Percentiles rank a stretch among this genome's conserved stretches.
phyloP scores from a whole-genome alignment of 2,113 vertebrate species.

The Crocuta crocuta region DNA sequence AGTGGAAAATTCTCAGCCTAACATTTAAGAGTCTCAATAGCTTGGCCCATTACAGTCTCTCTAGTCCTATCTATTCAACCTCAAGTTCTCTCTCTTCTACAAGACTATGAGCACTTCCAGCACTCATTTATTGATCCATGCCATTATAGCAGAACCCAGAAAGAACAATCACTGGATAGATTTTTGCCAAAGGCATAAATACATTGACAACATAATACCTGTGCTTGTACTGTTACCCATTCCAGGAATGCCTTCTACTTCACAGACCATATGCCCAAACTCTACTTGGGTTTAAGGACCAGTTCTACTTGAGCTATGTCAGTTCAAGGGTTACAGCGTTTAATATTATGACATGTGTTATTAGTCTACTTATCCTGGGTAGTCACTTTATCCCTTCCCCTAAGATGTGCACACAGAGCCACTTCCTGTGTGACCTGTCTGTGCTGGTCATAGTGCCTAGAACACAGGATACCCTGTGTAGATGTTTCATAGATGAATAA shows the following conservation, averaged over 20 bases:
- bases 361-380: conserved; percentile 6
- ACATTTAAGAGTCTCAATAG: background rate
- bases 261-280: background rate
- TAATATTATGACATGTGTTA: conserved; percentile 13
- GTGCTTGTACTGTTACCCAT: background rate
- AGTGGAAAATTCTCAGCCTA: conserved; percentile 20
- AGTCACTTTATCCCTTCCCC: background rate
- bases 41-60: background rate
- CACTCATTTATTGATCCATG: conserved; percentile 13
- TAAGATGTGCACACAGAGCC: background rate
- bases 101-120: background rate
- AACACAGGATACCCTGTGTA: background rate
- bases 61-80: background rate
- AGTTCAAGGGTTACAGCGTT: background rate
- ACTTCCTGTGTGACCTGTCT: conserved; percentile 12
- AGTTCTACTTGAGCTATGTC: conserved; percentile 28
- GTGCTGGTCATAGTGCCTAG: background rate
- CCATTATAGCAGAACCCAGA: background rate
- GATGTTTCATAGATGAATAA: background rate
- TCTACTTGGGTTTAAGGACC: background rate
- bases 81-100: background rate
- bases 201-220: background rate
- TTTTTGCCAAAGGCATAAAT: conserved; percentile 19
- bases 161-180: background rate
- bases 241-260: conserved; percentile 31